Base-by-base conservation (phyloP, 2,113 vertebrate species). In the Laticauda colubrina region DNA sequence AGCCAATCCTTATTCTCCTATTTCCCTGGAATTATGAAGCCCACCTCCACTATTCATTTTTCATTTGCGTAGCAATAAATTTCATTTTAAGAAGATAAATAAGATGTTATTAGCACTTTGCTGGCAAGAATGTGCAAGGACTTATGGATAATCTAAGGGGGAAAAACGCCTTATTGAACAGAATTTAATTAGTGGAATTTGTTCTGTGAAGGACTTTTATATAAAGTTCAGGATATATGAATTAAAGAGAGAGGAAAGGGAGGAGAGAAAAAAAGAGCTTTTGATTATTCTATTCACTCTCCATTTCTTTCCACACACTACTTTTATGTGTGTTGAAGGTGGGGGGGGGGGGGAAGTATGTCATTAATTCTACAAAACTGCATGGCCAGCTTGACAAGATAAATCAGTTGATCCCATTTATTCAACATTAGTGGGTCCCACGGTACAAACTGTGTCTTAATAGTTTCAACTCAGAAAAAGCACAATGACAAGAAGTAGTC, bases 161-260 rank as follows among this genome's bases (percentile, higher is more conserved):
- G 97, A 97, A 97, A 97, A 97, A 96, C 95, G 95, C 95, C 94
- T 96, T 97, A 94, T 96, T 97, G 97, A 97, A 91, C 97, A 96
- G 96, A 98, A 98, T 97, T 97, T 97, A 98, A 98, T 98, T 97
- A 98, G 97, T 96, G 97, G 96, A 97, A 97, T 98, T 97, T 97
- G 96, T 97, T 97, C 97, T 98, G 97, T 97, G 98, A 97, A 96
- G 94, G 95, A 96, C 94, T 97, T 96, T 95, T 97, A 96, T 97
- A 97, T 96, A 95, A 94, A 97, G 96, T 96, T 98, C 97, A 97
- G 94, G 96, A 97, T 97, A 97, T 97, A 97, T 90, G 94, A 97
- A 97, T 96, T 88, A 87, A 24, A 85, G 12, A 57, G 57, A 26
- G 43, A 53, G 48, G 23, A 20, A 54, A 87, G 23, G 5, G 5